These are phyloP conservation scores for Anabacerthia variegaticeps DNA, from an alignment of 2,797 vertebrate genomes.

Conservation along the genomic window DNA sequence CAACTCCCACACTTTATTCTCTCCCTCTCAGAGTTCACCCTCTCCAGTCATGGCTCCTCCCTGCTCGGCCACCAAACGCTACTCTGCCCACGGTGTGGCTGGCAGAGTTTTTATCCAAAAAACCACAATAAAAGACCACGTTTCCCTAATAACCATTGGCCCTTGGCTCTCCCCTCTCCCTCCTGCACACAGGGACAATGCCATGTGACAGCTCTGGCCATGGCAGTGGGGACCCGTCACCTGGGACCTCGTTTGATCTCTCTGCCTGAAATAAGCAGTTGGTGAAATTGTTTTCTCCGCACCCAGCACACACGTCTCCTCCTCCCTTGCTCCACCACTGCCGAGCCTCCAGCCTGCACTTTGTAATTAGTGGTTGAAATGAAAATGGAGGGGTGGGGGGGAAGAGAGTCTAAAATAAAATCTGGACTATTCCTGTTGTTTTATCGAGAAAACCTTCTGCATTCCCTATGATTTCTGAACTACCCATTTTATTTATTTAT, in stretches of 20 bases:
- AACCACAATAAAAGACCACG: not conserved
- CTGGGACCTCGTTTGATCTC: constrained; percentile 13
- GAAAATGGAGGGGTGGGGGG: not conserved
- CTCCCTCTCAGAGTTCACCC: not conserved
- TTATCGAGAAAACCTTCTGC: not conserved
- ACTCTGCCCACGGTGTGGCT: not conserved
- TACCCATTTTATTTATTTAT: not conserved
- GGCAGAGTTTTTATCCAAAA: not conserved
- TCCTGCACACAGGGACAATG: not conserved
- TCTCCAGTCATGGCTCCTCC: not conserved
- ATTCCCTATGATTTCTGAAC: not conserved
- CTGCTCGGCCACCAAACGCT: not conserved
- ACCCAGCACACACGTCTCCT: not conserved
- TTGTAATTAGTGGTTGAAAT: constrained; percentile 42
- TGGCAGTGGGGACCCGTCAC: not conserved
- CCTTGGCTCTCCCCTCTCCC: not conserved
- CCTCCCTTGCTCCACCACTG: not conserved
- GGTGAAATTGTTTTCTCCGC: not conserved
- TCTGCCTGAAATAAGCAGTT: constrained; percentile 15
- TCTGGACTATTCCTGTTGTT: constrained; percentile 15
- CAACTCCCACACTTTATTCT: not conserved
- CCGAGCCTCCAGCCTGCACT: constrained; percentile 17
- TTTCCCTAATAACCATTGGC: not conserved
- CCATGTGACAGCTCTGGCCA: not conserved
- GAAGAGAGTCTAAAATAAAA: constrained; percentile 23